phyloP scores from a whole-genome alignment of 2,888 invertebrate species.

The Stenotaenia linearis region DNA sequence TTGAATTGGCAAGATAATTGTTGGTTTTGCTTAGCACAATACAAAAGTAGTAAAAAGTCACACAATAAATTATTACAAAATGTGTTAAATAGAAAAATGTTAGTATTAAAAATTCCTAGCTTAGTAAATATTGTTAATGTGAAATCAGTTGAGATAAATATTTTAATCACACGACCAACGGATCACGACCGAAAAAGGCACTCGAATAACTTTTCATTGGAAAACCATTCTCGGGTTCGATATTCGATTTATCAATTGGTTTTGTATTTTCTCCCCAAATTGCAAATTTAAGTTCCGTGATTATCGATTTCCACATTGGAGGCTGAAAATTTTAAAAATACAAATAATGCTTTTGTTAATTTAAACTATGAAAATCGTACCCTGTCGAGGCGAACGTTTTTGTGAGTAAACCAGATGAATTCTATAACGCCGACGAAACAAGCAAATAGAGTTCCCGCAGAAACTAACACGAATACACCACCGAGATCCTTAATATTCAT shows the following conservation, averaged over 20 bases:
- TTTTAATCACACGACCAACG: background rate
- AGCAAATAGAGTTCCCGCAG: slow-evolving; percentile 86
- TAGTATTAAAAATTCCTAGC: no score
- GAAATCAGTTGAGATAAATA: no score
- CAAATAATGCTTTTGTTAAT: background rate
- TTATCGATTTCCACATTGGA: slow-evolving; percentile 67
- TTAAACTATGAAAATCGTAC: slow-evolving; percentile 48
- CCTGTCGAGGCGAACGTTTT: slow-evolving; percentile 85
- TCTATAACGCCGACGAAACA: slow-evolving; percentile 90
- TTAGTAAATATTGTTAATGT: no score
- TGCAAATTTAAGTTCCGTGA: slow-evolving; percentile 63
- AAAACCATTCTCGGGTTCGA: slow-evolving; percentile 3
- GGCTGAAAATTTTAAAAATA: slow-evolving; percentile 51
- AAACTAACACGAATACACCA: slow-evolving; percentile 88
- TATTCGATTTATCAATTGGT: slow-evolving; percentile 7
- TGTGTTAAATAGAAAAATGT: no score
- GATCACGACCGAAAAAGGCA: background rate
- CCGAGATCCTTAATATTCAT: slow-evolving; percentile 80
- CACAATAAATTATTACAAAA: no score
- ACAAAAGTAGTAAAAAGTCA: no score
- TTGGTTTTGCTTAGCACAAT: no score
- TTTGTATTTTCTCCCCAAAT: slow-evolving; percentile 55
- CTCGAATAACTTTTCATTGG: background rate
- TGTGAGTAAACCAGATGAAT: slow-evolving; percentile 91
- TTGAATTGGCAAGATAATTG: no score